Percentiles rank a stretch among this genome's conserved stretches.
Evolutionary conservation across 2,888 invertebrate species (phyloP).

Genomic region (Limnephilus rhombicus): DNA sequence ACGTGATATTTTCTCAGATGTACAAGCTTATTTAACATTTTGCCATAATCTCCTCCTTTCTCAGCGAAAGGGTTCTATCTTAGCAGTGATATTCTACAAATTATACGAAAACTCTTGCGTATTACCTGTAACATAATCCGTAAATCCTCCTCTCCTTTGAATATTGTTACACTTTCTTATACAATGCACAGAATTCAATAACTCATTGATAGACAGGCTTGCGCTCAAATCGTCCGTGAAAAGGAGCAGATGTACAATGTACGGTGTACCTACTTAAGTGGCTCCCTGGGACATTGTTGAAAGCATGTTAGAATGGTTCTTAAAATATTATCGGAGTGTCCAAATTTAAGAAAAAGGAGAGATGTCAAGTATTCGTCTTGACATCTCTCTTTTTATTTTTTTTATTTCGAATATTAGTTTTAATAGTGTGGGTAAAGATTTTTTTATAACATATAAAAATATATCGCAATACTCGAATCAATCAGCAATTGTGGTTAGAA

Average conservation of each 20-base stretch:
- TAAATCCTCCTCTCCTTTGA: not conserved
- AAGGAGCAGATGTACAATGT: not conserved
- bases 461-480: too few species aligned
- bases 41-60: not conserved
- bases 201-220: conserved; percentile 3
- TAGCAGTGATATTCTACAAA: not conserved
- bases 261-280: not conserved
- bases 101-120: not conserved
- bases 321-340: not conserved
- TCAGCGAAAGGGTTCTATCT: not conserved
- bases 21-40: not conserved
- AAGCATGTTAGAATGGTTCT: not conserved
- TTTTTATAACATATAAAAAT: too few species aligned
- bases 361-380: too few species aligned
- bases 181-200: not conserved
- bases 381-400: too few species aligned
- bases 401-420: too few species aligned
- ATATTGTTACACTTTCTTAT: not conserved
- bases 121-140: not conserved
- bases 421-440: too few species aligned
- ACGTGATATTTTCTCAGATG: not conserved
- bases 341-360: not conserved
- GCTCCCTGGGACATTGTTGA: not conserved
- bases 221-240: not conserved
- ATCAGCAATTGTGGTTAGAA: too few species aligned